Evolutionary conservation across 2,113 vertebrate genomes (phyloP).

Genomic region (Baryphthengus martii): DNA sequence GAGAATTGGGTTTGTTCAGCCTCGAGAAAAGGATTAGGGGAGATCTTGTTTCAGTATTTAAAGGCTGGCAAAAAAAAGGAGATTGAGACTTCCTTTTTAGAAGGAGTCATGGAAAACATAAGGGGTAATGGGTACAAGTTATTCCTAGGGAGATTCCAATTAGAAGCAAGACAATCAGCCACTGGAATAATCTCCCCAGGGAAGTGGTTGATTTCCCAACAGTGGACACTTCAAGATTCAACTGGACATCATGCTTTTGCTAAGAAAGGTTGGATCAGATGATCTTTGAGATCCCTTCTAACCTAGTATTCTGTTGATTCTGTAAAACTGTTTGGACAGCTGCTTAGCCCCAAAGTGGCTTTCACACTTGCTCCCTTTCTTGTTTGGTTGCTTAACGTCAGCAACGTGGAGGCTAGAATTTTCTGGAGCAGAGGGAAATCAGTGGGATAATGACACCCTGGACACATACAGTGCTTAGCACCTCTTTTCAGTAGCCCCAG

Average conservation of each 20-base stretch:
- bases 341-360: neutral
- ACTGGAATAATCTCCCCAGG: neutral
- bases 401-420: neutral
- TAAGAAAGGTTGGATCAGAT: neutral
- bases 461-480: neutral
- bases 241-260: neutral
- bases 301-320: neutral
- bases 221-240: neutral
- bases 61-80: no score
- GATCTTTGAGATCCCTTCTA: neutral
- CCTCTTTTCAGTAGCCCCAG: neutral
- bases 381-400: neutral
- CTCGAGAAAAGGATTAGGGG: neutral
- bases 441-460: neutral
- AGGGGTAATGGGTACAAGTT: neutral
- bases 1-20: neutral
- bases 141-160: neutral
- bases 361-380: neutral
- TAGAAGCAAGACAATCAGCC: neutral
- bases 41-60: neutral
- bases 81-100: neutral
- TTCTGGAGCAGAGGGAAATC: neutral
- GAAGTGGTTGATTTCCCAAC: neutral
- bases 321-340: neutral
- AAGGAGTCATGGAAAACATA: neutral